Conservation (phyloP, 2,113 vertebrate species). For the Eretmochelys imbricata region DNA sequence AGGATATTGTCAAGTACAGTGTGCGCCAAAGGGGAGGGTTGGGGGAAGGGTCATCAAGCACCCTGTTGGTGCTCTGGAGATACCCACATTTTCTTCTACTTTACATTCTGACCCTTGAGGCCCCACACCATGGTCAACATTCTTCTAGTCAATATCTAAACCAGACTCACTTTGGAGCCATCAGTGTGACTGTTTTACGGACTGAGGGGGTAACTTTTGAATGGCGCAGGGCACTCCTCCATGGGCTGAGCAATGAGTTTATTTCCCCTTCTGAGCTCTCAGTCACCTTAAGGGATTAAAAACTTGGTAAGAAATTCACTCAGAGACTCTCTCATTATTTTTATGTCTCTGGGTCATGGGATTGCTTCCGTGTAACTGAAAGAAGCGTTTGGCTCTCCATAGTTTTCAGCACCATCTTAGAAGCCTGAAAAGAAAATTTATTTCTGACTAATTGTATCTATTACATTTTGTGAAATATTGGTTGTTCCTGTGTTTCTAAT, state of each 20-base stretch:
- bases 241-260: accelerated
- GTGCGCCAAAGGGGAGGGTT: neutral
- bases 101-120: neutral
- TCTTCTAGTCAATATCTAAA: neutral
- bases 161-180: neutral
- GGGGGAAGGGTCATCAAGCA: neutral
- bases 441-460: neutral
- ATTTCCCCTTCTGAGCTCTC: neutral
- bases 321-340: neutral
- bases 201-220: neutral
- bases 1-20: neutral
- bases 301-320: neutral
- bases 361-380: neutral
- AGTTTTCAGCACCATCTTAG: neutral
- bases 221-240: neutral
- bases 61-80: neutral
- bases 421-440: neutral
- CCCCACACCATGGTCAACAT: neutral
- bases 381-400: neutral
- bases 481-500: slow-evolving; percentile 32
- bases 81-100: neutral
- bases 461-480: neutral
- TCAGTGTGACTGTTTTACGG: neutral
- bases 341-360: neutral
- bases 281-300: neutral